These are phyloP conservation scores for Acanthochromis polyacanthus DNA, from an alignment of 2,113 vertebrate species.

Conservation along the genomic window DNA sequence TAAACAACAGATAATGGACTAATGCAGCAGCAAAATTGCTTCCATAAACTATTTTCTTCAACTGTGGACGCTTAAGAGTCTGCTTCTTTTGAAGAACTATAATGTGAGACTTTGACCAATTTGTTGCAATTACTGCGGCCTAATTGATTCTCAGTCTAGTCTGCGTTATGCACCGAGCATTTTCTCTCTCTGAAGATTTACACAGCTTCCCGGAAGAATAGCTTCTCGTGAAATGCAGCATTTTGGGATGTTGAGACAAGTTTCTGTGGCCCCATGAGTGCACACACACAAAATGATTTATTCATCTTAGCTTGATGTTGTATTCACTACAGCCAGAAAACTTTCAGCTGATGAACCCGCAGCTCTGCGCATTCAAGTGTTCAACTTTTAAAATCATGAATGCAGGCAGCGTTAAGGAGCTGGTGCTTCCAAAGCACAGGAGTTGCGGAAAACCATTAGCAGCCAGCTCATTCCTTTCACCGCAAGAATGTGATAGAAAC, in stretches of 20 bases:
- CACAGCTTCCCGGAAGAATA: constrained; percentile 34
- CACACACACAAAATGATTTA: constrained; percentile 42
- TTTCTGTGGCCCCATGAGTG: constrained; percentile 10
- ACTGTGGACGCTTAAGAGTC: constrained; percentile 30
- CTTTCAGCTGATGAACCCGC: constrained; percentile 35
- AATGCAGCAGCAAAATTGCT: constrained; percentile 54
- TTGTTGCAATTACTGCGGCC: constrained; percentile 29
- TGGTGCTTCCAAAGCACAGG: constrained; percentile 36
- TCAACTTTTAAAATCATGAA: constrained; percentile 41
- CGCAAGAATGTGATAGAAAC: constrained; percentile 29
- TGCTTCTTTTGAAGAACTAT: constrained; percentile 27
- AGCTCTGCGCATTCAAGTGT: constrained; percentile 47
- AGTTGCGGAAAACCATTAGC: constrained; percentile 51
- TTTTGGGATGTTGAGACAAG: constrained; percentile 14
- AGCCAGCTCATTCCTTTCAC: constrained; percentile 27
- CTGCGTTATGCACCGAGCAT: constrained; percentile 21
- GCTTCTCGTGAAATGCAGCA: constrained; percentile 12
- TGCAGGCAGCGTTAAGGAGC: constrained; percentile 49
- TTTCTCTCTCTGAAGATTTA: constrained; percentile 25
- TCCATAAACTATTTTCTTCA: constrained; percentile 46
- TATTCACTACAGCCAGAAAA: constrained; percentile 47
- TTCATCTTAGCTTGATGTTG: constrained; percentile 47
- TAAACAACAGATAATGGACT: constrained; percentile 66
- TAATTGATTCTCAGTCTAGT: constrained; percentile 26
- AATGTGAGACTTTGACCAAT: constrained; percentile 35